A percentile compares a stretch with the other conserved stretches of the same genome.
Conservation (phyloP, 2,113 vertebrate species). For the Panurus biarmicus region DNA sequence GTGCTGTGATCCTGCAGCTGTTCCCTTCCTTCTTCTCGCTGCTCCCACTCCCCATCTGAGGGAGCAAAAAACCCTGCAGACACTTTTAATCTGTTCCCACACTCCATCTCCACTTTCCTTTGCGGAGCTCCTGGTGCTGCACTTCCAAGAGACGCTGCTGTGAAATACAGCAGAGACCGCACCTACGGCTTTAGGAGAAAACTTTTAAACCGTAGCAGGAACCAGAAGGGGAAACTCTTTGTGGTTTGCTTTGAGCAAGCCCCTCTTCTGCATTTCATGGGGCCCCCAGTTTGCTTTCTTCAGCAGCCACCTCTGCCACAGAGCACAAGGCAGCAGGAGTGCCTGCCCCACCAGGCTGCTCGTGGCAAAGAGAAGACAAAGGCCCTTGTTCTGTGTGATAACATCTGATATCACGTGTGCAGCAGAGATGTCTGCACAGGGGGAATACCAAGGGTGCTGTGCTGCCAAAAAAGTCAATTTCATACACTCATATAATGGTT, state of each 20-base stretch:
- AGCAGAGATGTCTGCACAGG: not conserved
- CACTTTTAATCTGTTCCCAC: conserved; percentile 37
- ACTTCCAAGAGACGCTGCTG: not conserved
- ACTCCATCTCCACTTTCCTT: not conserved
- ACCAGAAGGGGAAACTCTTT: conserved; percentile 8
- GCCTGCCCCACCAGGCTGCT: not conserved
- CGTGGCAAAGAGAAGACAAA: not conserved
- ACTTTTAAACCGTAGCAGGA: not conserved
- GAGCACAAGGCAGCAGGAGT: not conserved
- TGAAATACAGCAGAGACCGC: not conserved
- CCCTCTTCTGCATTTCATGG: not conserved
- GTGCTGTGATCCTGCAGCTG: conserved; percentile 39
- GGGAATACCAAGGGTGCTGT: not conserved
- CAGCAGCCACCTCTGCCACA: rapidly evolving
- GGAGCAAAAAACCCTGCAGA: conserved; percentile 17
- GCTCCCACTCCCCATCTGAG: conserved; percentile 59
- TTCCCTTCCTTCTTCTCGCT: conserved; percentile 43
- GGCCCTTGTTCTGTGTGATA: not conserved
- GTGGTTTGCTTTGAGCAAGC: not conserved
- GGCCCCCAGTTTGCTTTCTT: not conserved
- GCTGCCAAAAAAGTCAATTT: not conserved
- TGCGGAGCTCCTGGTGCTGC: not conserved
- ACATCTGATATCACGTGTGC: not conserved
- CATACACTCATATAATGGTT: not conserved
- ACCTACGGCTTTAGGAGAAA: not conserved